phyloP scores from a whole-genome alignment of 1,140 invertebrate genomes.

The Heliconius congener region DNA sequence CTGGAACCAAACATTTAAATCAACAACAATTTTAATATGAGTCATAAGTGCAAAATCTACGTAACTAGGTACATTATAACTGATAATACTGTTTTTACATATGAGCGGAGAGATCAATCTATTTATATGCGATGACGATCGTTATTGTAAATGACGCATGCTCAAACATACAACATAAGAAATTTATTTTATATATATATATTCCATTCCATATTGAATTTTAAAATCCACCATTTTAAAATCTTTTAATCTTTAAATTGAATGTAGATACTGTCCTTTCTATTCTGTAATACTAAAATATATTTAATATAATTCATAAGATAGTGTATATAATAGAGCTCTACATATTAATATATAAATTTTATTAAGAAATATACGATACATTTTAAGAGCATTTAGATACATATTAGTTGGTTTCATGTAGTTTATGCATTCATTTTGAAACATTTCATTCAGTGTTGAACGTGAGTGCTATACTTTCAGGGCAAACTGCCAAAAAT shows the following conservation, averaged over 20 bases:
- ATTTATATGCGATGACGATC: constrained; percentile 46
- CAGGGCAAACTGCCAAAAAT: constrained; percentile 18
- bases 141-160: constrained; percentile 38
- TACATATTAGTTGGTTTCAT: not conserved
- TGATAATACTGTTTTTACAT: constrained; percentile 45
- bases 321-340: not conserved
- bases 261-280: not conserved
- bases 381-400: constrained; percentile 2
- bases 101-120: constrained; percentile 39
- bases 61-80: constrained; percentile 27
- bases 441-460: constrained; percentile 20
- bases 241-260: no score
- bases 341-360: not conserved
- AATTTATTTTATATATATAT: not conserved
- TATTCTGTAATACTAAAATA: not conserved
- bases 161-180: constrained; percentile 15
- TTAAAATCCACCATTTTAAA: no score
- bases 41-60: constrained; percentile 38
- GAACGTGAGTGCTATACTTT: constrained; percentile 1
- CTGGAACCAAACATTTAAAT: not conserved
- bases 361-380: not conserved
- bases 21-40: constrained; percentile 22
- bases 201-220: not conserved
- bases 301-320: not conserved
- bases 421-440: constrained; percentile 14